These are phyloP conservation scores for Delphinus delphis DNA, from an alignment of 2,113 vertebrate genomes.

Conservation along the genomic window DNA sequence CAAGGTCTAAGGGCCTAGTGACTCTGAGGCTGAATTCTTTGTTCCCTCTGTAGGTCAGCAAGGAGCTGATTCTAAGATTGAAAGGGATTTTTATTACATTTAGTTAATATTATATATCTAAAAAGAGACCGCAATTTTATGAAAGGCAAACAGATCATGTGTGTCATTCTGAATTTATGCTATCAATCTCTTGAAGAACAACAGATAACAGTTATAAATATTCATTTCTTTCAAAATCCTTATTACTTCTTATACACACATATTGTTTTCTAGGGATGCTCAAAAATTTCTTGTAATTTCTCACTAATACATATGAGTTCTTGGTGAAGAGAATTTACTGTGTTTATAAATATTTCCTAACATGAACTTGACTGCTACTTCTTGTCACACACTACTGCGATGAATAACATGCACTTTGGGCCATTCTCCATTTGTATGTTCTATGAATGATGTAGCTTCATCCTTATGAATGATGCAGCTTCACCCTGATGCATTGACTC, in stretches of 20 bases:
- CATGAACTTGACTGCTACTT: background rate
- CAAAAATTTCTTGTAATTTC: background rate
- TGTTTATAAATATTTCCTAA: background rate
- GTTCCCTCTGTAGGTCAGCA: background rate
- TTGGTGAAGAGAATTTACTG: background rate
- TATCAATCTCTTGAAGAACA: background rate
- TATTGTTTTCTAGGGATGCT: background rate
- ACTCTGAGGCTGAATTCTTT: background rate
- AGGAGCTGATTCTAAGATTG: background rate
- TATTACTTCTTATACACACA: background rate
- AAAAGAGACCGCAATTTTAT: background rate
- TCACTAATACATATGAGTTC: background rate
- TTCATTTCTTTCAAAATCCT: background rate
- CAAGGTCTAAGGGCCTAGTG: background rate
- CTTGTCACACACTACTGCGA: background rate
- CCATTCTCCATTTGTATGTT: background rate
- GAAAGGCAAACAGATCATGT: background rate
- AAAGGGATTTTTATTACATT: background rate
- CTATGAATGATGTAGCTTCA: background rate
- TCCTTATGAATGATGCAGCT: background rate
- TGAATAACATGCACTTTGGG: background rate
- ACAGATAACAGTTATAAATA: background rate
- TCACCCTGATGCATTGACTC: background rate
- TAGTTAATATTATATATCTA: background rate
- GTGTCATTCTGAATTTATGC: background rate